Evolutionary conservation across 2,113 vertebrate species (phyloP), one percentile per base, ranked within the genome.

Genomic region (Neofelis nebulosa): DNA sequence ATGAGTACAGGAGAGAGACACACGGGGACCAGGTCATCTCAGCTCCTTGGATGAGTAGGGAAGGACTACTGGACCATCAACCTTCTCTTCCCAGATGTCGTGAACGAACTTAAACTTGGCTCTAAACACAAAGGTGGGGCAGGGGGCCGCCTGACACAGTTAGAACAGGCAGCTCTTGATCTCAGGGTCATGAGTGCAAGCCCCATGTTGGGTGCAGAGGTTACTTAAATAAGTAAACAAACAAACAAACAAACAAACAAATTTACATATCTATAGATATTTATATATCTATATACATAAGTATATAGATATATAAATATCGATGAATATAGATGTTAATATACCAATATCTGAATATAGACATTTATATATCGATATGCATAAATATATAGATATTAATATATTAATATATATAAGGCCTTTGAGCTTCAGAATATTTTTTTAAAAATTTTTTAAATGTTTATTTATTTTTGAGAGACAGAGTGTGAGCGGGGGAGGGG

Each of bases 61-160:
- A 61, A 19, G 5, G 78, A 13, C 69, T 27, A 21, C 2, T 0
- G 4, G 41, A 19, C 12, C 23, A 3, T 55, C 1, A 2, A 4
- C 0, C 9, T 31, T 85, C 29, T 38, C 36, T 50, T 61, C 80
- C 27, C 41, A 83, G 48, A 45, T 10, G 36, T 61, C 2, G 16
- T 9, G n/a, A 71, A 25, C 36, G 8, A 7, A 29, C 25, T 45
- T 57, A 25, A 52, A 25, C 25, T 23, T 36, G 16, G 14, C 73
- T 93, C 50, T 86, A 83, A 41, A 63, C 19, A n/a, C 45, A 38
- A 36, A 38, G 21, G 57, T 3, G 21, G 21, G 57, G 57, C 21
- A 3, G 55, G 25, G 14, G 13, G 13, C 25, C 3, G 8, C 25
- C 7, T 48, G 41, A 27, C 41, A 27, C 73, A 45, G 71, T 25